These are phyloP conservation scores for Gryon sp. DNA, from an alignment of 1,140 invertebrate genomes.

Conservation along the genomic window DNA sequence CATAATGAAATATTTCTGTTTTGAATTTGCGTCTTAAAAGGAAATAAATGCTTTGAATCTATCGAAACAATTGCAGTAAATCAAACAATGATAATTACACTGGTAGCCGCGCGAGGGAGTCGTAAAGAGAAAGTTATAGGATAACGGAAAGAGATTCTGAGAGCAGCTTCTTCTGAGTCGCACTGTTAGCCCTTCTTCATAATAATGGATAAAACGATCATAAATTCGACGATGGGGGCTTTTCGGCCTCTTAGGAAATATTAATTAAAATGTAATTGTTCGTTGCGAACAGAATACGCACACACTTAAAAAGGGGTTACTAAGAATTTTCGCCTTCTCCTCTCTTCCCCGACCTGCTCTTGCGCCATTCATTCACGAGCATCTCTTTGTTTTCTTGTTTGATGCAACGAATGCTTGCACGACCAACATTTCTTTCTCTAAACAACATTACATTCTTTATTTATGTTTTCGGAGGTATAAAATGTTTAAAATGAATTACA, in stretches of 20 bases:
- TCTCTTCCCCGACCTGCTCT: too few species aligned
- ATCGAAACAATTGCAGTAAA: slow-evolving; percentile 66
- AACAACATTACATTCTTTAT: slow-evolving; percentile 50
- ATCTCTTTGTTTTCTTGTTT: slow-evolving; percentile 66
- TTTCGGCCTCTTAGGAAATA: slow-evolving; percentile 80
- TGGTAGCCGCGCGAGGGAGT: slow-evolving; percentile 68
- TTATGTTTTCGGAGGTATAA: slow-evolving; percentile 13
- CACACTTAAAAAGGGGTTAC: slow-evolving; percentile 62
- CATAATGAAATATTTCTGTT: too few species aligned
- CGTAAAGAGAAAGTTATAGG: slow-evolving; percentile 78
- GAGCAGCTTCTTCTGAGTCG: slow-evolving; percentile 63
- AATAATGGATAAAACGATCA: slow-evolving; percentile 81
- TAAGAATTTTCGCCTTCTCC: too few species aligned
- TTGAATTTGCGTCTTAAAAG: slow-evolving; percentile 13
- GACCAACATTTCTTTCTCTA: slow-evolving; percentile 50
- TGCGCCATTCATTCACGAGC: slow-evolving; percentile 56
- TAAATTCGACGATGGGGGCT: slow-evolving; percentile 79
- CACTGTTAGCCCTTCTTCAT: slow-evolving; percentile 66
- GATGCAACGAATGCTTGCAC: slow-evolving; percentile 54
- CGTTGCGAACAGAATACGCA: slow-evolving; percentile 65
- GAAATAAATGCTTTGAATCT: slow-evolving; percentile 54
- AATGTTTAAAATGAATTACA: background rate
- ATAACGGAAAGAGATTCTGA: slow-evolving; percentile 76
- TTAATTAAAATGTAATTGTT: slow-evolving; percentile 81
- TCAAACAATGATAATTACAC: slow-evolving; percentile 71